A percentile compares a stretch with the other conserved stretches of the same genome.
Evolutionary conservation across 2,797 vertebrate species (phyloP).

Genomic region (Fundulus diaphanus): DNA sequence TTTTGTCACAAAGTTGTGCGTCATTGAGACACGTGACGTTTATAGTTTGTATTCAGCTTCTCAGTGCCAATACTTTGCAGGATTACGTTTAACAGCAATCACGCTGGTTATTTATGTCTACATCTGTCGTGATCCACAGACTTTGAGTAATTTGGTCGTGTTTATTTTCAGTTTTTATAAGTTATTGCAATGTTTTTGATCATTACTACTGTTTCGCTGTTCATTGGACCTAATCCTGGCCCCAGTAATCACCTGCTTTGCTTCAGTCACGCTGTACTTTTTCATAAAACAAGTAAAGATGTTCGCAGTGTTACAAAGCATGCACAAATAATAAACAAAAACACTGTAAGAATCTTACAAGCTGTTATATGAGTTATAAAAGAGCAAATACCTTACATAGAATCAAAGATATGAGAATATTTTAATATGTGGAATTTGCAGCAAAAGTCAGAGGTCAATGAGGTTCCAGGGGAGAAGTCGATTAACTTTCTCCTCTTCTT

Average conservation of each 20-base stretch:
- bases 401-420: not conserved
- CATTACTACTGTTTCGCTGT: not conserved
- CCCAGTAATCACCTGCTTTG: not conserved
- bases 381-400: not conserved
- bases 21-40: not conserved
- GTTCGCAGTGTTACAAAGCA: not conserved
- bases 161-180: not conserved
- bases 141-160: not conserved
- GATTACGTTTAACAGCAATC: not conserved
- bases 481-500: not conserved
- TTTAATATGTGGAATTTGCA: not conserved
- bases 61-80: not conserved
- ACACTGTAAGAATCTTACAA: not conserved
- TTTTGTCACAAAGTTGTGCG: not conserved
- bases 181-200: not conserved
- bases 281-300: not conserved
- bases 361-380: not conserved
- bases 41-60: not conserved
- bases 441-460: not conserved
- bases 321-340: not conserved
- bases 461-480: not conserved
- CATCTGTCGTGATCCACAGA: too few relatives aligned
- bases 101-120: too few relatives aligned
- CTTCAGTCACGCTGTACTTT: not conserved
- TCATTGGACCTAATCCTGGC: not conserved